Base-by-base conservation (phyloP, 2,888 invertebrate species). In the Leptodirus hochenwartii region DNA sequence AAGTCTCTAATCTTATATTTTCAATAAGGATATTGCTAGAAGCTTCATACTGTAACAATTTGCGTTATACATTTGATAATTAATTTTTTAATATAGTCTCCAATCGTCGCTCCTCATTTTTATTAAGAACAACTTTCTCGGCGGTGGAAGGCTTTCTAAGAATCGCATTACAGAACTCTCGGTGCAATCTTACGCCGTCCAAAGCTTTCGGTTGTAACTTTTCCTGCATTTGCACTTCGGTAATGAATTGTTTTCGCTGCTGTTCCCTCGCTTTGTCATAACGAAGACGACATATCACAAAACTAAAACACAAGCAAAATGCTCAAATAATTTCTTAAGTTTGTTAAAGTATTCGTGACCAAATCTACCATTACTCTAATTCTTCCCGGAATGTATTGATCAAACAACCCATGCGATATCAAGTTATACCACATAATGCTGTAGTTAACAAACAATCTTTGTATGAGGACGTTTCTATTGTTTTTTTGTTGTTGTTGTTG, bases 231-330 rank as follows among this genome's bases (percentile, higher is more conserved):
- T 59, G 58, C 2, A 74, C 59, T 47, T 74, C 72, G 31, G 51
- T 61, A 54, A 66, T 64, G 39, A 74, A 63, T 41, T 72, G 70
- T 26, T 53, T 60, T 27, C 61, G 61, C 39, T 64, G 66, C 11
- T 58, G 55, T 30, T 55, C 54, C 25, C 58, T 61, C 1, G 61
- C 56, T 47, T 53, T 57, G 38, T 60, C 58, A 41, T 68, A 66
- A 29, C 73, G 62, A 39, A 66, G 66, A 4, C 69, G 65, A 45
- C 73, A 73, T 9, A 69, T 61, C n/a, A 70, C 66, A 25, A 64
- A 51, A 46, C 74, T 74, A 55, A 27, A 56, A 56, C n/a, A n/a
- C n/a, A n/a, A n/a, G n/a, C n/a, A n/a, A 36, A 27, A 25, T 23
- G 12, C 11, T 17, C 31, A 14, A 27, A 3, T 25, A 22, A 25